These are phyloP conservation scores for Polypedilum vanderplanki DNA, from an alignment of 1,140 invertebrate genomes.

Conservation along the genomic window DNA sequence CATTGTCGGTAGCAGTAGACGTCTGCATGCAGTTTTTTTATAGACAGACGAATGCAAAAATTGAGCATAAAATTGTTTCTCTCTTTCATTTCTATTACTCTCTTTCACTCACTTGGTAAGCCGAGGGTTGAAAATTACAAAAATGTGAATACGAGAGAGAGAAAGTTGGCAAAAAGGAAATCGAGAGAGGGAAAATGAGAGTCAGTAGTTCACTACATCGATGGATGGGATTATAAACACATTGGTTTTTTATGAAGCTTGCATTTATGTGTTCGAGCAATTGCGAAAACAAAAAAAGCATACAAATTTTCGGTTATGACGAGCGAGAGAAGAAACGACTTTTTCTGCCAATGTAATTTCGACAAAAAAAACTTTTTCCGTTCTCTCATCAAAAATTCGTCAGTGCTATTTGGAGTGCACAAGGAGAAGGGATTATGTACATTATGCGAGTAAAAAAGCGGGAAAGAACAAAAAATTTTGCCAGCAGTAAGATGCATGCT, in stretches of 20 bases:
- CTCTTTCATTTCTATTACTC: too few species aligned
- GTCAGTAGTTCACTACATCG: neutral
- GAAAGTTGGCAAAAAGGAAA: neutral
- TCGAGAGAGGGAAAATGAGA: neutral
- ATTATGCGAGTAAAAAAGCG: neutral
- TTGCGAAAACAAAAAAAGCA: too few species aligned
- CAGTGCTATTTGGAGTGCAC: neutral
- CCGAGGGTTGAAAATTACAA: neutral
- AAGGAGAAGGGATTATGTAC: conserved; percentile 4
- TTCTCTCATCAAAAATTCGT: neutral
- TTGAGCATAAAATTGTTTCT: too few species aligned
- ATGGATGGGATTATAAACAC: neutral
- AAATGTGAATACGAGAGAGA: neutral
- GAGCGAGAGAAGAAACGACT: neutral
- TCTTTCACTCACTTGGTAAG: neutral
- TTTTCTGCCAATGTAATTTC: neutral
- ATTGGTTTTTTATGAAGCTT: neutral
- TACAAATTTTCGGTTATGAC: neutral
- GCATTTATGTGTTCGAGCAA: neutral
- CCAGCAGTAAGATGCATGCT: too few species aligned
- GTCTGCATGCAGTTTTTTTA: too few species aligned
- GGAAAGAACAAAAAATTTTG: too few species aligned
- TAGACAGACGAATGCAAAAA: too few species aligned
- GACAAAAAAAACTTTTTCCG: neutral
- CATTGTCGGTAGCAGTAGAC: too few species aligned